phyloP scores from a whole-genome alignment of 2,113 vertebrate species.

The Ailuropoda melanoleuca region DNA sequence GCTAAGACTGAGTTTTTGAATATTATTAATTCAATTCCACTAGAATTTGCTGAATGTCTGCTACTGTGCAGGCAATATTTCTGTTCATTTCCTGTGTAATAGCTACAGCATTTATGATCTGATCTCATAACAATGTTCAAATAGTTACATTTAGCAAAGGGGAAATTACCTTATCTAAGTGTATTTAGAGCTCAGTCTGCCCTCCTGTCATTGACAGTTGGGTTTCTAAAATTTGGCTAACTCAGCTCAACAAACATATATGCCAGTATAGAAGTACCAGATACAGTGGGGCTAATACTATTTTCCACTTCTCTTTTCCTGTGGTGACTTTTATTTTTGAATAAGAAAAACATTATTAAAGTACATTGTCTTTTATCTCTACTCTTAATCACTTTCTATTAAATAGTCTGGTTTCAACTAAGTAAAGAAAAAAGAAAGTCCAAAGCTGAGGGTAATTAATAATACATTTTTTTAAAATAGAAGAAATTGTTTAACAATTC shows the following conservation, averaged over 20 bases:
- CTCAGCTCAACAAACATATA: not conserved
- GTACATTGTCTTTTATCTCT: not conserved
- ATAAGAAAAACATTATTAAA: constrained; percentile 29
- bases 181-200: not conserved
- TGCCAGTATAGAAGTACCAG: not conserved
- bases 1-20: not conserved
- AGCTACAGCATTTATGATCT: not conserved
- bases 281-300: not conserved
- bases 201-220: not conserved
- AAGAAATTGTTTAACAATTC: not conserved
- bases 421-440: not conserved
- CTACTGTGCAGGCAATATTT: not conserved
- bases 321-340: constrained; percentile 30
- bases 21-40: not conserved
- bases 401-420: not conserved
- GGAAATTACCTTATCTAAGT: not conserved
- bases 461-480: not conserved
- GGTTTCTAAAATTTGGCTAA: not conserved
- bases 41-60: not conserved
- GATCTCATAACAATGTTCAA: not conserved
- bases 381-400: constrained; percentile 18
- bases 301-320: not conserved
- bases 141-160: not conserved
- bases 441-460: not conserved
- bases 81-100: not conserved